phyloP scores from a whole-genome alignment of 2,113 vertebrate species.

The Neodon shergylaensis region DNA sequence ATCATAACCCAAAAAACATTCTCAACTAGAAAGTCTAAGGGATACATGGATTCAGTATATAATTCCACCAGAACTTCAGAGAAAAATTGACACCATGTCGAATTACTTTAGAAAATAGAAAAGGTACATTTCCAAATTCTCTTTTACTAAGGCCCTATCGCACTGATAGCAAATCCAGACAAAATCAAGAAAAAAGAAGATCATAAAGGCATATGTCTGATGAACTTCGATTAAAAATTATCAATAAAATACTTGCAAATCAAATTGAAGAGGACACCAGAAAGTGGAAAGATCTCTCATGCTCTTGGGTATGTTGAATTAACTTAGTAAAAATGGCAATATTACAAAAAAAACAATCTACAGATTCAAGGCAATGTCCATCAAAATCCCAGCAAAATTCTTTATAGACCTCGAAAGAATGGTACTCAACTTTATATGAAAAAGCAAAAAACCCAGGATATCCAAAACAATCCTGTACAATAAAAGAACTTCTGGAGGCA shows the following conservation, averaged over 20 bases:
- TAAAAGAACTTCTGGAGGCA: too few species aligned
- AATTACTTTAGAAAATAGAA: not conserved
- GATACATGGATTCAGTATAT: not conserved
- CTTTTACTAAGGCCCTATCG: not conserved
- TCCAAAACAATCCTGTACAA: too few species aligned
- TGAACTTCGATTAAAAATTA: not conserved
- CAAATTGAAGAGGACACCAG: too few species aligned
- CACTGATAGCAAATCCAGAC: not conserved
- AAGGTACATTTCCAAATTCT: not conserved
- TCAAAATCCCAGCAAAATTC: too few species aligned
- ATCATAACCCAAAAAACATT: not conserved
- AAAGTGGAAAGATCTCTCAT: too few species aligned
- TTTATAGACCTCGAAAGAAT: too few species aligned
- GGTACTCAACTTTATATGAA: too few species aligned
- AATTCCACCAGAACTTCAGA: not conserved
- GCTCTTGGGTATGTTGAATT: too few species aligned
- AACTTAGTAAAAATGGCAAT: too few species aligned
- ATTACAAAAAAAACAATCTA: too few species aligned
- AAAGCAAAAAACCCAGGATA: too few species aligned
- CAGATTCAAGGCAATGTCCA: too few species aligned
- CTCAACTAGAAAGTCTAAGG: not conserved
- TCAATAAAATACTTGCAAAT: not conserved
- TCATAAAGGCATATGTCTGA: not conserved
- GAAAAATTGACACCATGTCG: not conserved
- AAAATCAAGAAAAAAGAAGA: not conserved